phyloP scores from a whole-genome alignment of 2,888 invertebrate genomes.

The Aelia acuminata region DNA sequence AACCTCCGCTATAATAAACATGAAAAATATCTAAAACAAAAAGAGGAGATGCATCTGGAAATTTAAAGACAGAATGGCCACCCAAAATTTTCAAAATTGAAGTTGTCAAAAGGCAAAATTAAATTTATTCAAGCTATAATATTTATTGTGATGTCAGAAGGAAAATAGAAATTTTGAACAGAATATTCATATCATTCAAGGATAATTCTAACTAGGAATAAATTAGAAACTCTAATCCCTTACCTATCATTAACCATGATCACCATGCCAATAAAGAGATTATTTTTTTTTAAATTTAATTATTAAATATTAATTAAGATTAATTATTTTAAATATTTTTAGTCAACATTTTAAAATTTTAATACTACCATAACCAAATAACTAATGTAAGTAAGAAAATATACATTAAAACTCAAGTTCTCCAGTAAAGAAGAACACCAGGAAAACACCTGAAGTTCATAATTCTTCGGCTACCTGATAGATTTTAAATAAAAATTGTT shows the following conservation, averaged over 20 bases:
- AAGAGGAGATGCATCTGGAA: not conserved
- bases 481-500: not conserved
- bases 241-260: not conserved
- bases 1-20: not conserved
- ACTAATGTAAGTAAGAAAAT: not conserved
- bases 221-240: not conserved
- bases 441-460: not conserved
- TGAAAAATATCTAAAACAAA: not conserved
- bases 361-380: not conserved
- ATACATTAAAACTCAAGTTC: not conserved
- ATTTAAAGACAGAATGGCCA: not conserved
- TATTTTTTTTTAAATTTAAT: too few species aligned
- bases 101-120: not conserved
- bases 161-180: not conserved
- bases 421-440: not conserved
- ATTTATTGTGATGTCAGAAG: not conserved
- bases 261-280: not conserved
- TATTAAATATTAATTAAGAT: too few species aligned
- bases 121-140: not conserved
- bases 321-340: too few species aligned
- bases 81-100: not conserved
- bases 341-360: not conserved
- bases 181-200: not conserved
- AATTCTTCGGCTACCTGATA: not conserved
- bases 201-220: not conserved